Evolutionary conservation across 2,888 invertebrate species (phyloP).

Genomic region (Caenorhabditis sp.): DNA sequence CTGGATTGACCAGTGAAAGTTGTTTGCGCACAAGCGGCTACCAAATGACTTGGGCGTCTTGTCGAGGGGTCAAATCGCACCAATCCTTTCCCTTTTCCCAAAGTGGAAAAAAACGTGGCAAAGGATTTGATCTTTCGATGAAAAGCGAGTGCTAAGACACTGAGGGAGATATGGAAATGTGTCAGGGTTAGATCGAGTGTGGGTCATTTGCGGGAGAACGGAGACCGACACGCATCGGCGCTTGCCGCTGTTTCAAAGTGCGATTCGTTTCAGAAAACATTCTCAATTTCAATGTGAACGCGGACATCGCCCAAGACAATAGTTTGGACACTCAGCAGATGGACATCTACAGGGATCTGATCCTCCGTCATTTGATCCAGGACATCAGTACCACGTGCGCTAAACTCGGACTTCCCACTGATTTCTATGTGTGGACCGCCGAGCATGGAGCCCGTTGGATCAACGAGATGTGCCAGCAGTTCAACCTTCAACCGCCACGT

Average conservation of each 20-base stretch:
- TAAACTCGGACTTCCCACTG: constrained; percentile 72
- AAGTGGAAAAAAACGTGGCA: background rate
- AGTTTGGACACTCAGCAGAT: constrained; percentile 61
- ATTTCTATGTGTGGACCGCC: constrained; percentile 70
- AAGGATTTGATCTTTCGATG: background rate
- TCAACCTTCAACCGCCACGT: constrained; percentile 67
- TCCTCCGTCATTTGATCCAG: constrained; percentile 77
- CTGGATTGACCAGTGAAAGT: constrained; percentile 58
- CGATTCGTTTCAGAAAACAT: constrained; percentile 55
- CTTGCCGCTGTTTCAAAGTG: constrained; percentile 15
- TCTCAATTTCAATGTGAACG: constrained; percentile 54
- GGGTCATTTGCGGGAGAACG: constrained; percentile 27
- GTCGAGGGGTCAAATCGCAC: constrained; percentile 7
- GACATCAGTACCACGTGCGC: constrained; percentile 78
- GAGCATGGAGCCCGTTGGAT: constrained; percentile 75
- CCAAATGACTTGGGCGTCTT: constrained; percentile 38
- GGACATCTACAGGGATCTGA: constrained; percentile 78
- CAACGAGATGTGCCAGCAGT: constrained; percentile 76
- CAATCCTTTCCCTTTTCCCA: background rate
- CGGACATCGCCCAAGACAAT: constrained; percentile 49
- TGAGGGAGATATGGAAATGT: constrained; percentile 23
- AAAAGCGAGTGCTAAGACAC: constrained; percentile 3
- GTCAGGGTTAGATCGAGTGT: constrained; percentile 29
- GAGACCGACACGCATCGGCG: constrained; percentile 21
- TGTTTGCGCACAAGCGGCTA: constrained; percentile 40